Evolutionary conservation across 1,140 invertebrate genomes (phyloP).

Genomic region (Goniozus legneri): DNA sequence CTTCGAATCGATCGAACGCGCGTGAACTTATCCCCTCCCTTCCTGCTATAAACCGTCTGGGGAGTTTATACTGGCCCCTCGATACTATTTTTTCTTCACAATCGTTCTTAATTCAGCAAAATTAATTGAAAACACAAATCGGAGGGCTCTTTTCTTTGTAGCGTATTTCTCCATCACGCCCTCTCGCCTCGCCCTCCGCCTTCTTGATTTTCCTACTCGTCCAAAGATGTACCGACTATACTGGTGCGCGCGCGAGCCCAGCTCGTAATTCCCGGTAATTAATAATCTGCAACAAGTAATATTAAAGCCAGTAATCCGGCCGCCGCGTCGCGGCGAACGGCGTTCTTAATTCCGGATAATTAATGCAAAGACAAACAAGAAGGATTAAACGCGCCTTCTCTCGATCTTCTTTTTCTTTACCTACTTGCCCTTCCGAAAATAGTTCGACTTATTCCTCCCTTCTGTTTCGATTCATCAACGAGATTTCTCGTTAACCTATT

Average conservation of each 20-base stretch:
- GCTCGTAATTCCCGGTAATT: conserved; percentile 48
- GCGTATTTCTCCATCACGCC: conserved; percentile 1
- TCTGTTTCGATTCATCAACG: too few species aligned
- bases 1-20: too few species aligned
- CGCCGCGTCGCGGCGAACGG: conserved; percentile 37
- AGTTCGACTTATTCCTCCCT: too few species aligned
- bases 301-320: conserved; percentile 53
- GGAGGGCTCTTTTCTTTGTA: conserved; percentile 34
- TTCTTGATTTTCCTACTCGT: not conserved
- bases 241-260: too few species aligned
- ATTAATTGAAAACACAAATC: conserved; percentile 53
- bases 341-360: conserved; percentile 56
- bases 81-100: conserved; percentile 15
- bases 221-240: too few species aligned
- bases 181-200: not conserved
- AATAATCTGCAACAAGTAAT: conserved; percentile 56
- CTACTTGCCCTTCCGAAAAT: conserved; percentile 1
- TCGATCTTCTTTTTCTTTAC: not conserved
- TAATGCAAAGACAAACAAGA: conserved; percentile 55
- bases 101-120: conserved; percentile 45
- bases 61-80: not conserved
- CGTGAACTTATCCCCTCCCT: too few species aligned
- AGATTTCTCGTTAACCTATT: too few species aligned
- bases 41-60: not conserved
- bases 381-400: conserved; percentile 33